Evolutionary conservation across 1,140 invertebrate genomes (phyloP).

Genomic region (Brachionus sp.): DNA sequence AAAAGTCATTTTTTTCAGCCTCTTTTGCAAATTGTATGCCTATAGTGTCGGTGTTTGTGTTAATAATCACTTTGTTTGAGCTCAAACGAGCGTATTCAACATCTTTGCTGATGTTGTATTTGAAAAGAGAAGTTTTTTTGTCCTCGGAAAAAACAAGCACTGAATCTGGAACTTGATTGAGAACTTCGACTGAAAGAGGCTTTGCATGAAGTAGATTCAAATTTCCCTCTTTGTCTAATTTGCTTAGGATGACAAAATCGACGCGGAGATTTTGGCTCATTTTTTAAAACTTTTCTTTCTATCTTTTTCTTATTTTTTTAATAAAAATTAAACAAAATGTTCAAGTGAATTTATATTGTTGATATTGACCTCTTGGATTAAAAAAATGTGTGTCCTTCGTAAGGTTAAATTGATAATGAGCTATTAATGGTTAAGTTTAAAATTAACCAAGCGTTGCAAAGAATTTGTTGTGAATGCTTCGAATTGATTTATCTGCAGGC

Average conservation of each 20-base stretch:
- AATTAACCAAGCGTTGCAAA: no score
- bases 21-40: conserved; percentile 19
- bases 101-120: not conserved
- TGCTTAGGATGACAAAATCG: conserved; percentile 27
- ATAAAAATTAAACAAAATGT: no score
- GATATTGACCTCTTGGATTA: no score
- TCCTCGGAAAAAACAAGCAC: not conserved
- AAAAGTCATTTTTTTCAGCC: not conserved
- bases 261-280: conserved; percentile 1
- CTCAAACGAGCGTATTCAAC: conserved; percentile 23
- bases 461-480: no score
- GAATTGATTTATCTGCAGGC: no score
- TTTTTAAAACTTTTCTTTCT: not conserved
- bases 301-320: no score
- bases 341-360: no score
- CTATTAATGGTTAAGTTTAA: no score
- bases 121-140: not conserved
- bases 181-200: not conserved
- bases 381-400: no score
- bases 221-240: conserved; percentile 23
- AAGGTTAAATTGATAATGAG: no score
- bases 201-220: conserved; percentile 1
- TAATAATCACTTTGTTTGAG: conserved; percentile 21
- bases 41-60: conserved; percentile 7
- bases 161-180: conserved; percentile 23